A percentile compares a stretch with the other conserved stretches of the same genome.
Conservation (phyloP, 1,140 invertebrate species). For the Batillaria attramentaria region DNA sequence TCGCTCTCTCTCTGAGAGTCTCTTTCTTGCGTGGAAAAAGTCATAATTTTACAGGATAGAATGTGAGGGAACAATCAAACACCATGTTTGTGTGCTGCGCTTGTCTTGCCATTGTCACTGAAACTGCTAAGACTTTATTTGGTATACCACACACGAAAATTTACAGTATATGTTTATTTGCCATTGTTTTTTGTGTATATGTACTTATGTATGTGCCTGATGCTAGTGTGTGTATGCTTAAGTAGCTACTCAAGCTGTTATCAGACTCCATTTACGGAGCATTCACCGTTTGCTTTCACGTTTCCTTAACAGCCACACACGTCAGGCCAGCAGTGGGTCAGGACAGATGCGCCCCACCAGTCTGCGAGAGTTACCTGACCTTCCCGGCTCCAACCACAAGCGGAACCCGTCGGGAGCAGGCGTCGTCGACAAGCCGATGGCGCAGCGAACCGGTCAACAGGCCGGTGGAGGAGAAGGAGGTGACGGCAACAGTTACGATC, state of each 20-base stretch:
- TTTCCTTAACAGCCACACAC: constrained; percentile 36
- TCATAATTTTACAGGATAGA: too few relatives aligned
- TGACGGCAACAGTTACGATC: constrained; percentile 52
- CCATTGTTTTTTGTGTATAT: background rate
- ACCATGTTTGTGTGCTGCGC: too few relatives aligned
- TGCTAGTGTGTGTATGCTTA: background rate
- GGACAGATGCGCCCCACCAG: constrained; percentile 45
- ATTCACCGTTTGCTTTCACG: background rate
- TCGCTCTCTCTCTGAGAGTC: too few relatives aligned
- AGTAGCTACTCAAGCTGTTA: background rate
- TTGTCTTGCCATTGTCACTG: too few relatives aligned
- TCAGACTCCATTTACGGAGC: background rate
- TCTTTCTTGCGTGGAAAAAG: too few relatives aligned
- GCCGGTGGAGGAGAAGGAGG: constrained; percentile 14
- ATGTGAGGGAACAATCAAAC: too few relatives aligned
- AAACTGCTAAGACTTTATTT: too few relatives aligned
- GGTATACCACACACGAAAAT: too few relatives aligned
- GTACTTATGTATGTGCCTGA: background rate
- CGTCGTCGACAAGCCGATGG: background rate
- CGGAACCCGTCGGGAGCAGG: constrained; percentile 32
- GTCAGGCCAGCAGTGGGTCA: constrained; percentile 42
- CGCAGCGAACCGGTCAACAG: background rate
- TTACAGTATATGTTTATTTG: background rate
- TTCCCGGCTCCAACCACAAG: constrained; percentile 36
- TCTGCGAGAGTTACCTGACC: constrained; percentile 50